Conservation (phyloP, 2,888 invertebrate species). For the Rotaria socialis region DNA sequence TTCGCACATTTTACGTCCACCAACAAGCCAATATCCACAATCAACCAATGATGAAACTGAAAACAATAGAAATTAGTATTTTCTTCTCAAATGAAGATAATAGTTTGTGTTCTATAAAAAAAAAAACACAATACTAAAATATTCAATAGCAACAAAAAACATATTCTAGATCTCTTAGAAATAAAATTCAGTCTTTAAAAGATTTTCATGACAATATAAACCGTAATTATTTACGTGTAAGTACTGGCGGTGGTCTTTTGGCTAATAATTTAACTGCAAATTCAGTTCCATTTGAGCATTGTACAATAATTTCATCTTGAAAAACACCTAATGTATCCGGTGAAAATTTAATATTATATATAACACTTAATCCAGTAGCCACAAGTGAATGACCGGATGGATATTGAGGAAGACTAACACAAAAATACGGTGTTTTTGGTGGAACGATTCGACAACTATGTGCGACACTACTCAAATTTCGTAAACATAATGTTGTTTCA, state of each 20-base stretch:
- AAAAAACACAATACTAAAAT: no score
- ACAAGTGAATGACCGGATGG: conserved; percentile 58
- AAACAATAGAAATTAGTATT: neutral
- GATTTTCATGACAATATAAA: no score
- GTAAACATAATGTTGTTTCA: conserved; percentile 57
- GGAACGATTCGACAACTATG: conserved; percentile 56
- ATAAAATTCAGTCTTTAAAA: no score
- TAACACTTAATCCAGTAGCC: conserved; percentile 59
- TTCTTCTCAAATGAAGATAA: neutral
- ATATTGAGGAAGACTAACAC: conserved; percentile 54
- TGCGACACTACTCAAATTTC: conserved; percentile 56
- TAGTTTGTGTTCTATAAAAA: no score
- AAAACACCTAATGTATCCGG: conserved; percentile 58
- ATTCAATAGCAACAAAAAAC: no score
- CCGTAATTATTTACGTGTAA: neutral
- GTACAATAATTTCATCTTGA: conserved; percentile 55
- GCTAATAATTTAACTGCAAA: conserved; percentile 52
- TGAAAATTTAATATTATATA: conserved; percentile 56
- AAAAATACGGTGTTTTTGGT: conserved; percentile 48
- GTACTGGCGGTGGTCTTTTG: conserved; percentile 53
- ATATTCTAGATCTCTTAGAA: no score
- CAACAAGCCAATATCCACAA: conserved; percentile 57
- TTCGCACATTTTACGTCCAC: conserved; percentile 54
- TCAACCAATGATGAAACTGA: conserved; percentile 55
- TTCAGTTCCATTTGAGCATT: conserved; percentile 52